phyloP scores from a whole-genome alignment of 2,113 vertebrate species.

The Tamias sibiricus region DNA sequence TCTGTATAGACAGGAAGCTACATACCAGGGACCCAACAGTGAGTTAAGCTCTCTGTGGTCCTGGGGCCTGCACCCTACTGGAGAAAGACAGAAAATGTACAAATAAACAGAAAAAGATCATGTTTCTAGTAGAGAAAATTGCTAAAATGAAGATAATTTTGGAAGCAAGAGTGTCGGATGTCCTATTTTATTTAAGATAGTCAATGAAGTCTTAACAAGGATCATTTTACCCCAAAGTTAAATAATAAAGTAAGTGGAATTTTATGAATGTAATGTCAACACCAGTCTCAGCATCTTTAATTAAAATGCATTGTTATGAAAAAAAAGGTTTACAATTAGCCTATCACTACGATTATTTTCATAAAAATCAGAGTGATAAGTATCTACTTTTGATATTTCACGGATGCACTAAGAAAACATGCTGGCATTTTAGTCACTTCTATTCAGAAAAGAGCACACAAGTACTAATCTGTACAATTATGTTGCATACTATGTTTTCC shows the following conservation, averaged over 20 bases:
- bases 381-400: background rate
- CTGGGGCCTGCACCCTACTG: background rate
- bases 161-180: background rate
- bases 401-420: background rate
- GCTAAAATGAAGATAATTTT: slow-evolving; percentile 23
- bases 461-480: background rate
- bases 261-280: background rate
- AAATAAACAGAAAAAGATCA: background rate
- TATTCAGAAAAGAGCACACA: background rate
- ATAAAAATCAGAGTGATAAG: slow-evolving; percentile 11
- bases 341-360: background rate
- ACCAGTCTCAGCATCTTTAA: background rate
- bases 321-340: background rate
- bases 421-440: background rate
- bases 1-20: background rate
- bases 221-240: background rate
- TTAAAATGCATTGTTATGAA: background rate
- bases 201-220: background rate
- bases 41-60: background rate
- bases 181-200: slow-evolving; percentile 18
- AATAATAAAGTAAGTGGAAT: background rate
- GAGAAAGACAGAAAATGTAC: background rate
- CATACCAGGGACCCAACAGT: background rate
- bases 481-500: background rate
- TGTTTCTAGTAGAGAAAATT: background rate